Conservation (phyloP, 2,888 invertebrate species). For the Metallyticus violacea region DNA sequence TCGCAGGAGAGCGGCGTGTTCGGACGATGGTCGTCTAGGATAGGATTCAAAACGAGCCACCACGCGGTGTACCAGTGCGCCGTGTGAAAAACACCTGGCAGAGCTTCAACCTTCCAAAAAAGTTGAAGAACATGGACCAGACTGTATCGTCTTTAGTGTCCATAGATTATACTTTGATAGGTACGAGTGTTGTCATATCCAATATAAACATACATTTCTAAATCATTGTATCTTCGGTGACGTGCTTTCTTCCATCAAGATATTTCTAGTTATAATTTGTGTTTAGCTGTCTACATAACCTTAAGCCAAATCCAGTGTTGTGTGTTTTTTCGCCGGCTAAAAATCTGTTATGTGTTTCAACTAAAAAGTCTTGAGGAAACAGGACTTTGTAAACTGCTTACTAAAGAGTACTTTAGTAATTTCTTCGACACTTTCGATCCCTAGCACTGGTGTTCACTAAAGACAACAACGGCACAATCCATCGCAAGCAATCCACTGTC, state of each 20-base stretch:
- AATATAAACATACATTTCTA: not conserved
- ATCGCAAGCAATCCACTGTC: not conserved
- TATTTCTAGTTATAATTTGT: not conserved
- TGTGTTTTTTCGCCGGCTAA: not conserved
- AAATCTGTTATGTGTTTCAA: not conserved
- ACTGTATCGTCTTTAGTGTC: not conserved
- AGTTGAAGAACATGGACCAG: not conserved
- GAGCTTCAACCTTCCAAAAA: not conserved
- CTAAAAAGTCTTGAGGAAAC: not conserved
- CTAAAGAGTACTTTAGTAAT: not conserved
- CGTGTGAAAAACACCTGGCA: not conserved
- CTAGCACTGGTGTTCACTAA: not conserved
- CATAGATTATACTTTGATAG: not conserved
- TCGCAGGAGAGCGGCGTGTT: conserved; percentile 28
- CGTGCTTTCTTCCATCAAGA: not conserved
- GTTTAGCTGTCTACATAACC: not conserved
- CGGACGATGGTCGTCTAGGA: conserved; percentile 7
- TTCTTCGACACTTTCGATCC: not conserved
- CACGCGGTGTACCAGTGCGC: not conserved
- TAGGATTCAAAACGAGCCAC: not conserved
- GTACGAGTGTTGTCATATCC: not conserved
- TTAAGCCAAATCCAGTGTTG: not conserved
- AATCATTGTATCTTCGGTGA: not conserved
- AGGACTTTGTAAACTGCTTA: not conserved
- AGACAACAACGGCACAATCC: not conserved